phyloP scores from a whole-genome alignment of 2,797 vertebrate species.

The Trachurus trachurus region DNA sequence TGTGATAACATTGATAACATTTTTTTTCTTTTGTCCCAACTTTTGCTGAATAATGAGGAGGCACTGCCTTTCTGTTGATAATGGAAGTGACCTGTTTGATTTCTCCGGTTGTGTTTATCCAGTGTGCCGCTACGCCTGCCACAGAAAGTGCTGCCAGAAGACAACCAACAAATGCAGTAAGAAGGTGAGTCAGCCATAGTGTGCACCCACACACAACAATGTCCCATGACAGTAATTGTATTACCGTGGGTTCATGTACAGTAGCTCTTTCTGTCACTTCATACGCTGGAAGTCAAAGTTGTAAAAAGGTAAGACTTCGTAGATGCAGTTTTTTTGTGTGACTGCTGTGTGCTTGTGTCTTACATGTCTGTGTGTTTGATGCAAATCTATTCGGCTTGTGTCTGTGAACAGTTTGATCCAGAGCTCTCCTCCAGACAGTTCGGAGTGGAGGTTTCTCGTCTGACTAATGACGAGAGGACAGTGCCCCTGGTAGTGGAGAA shows the following conservation, averaged over 20 bases:
- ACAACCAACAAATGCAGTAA: constrained; percentile 95
- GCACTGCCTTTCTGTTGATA: constrained; percentile 77
- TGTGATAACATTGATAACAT: constrained; percentile 22
- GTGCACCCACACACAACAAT: constrained; percentile 4
- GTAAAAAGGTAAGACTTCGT: background rate
- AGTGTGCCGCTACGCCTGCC: constrained; percentile 99
- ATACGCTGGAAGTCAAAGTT: background rate
- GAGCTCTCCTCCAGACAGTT: constrained; percentile 96
- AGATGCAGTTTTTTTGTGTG: too few relatives aligned
- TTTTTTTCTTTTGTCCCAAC: constrained; percentile 13
- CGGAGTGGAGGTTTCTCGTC: constrained; percentile 94
- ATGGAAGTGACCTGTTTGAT: constrained; percentile 69
- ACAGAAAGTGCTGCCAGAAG: constrained; percentile 98
- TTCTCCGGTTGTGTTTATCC: constrained; percentile 81
- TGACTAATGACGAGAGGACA: constrained; percentile 93
- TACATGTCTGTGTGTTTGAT: background rate
- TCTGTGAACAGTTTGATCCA: constrained; percentile 90
- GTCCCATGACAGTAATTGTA: constrained; percentile 62
- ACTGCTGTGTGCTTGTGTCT: too few relatives aligned
- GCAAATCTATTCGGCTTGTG: constrained; percentile 34
- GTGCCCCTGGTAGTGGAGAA: constrained; percentile 97
- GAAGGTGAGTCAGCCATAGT: constrained; percentile 89
- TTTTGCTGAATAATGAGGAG: constrained; percentile 75
- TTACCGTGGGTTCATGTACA: constrained; percentile 12
- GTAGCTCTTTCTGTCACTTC: background rate